Evolutionary conservation across 2,888 invertebrate genomes (phyloP).

Genomic region (Amiota mariae): DNA sequence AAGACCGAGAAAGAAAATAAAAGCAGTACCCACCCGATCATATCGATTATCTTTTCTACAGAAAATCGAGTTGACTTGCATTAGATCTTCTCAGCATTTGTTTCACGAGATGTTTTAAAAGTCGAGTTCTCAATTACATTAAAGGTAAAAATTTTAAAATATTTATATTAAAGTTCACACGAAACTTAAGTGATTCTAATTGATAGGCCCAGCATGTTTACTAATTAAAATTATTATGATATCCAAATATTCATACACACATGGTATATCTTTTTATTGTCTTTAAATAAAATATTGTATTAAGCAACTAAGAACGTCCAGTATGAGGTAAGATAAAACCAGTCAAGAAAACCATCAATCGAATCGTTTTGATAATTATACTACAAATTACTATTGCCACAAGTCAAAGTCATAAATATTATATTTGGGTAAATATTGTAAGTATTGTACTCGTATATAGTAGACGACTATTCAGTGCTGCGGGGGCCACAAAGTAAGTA

Average conservation of each 20-base stretch:
- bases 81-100: too few relatives aligned
- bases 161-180: background rate
- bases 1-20: too few relatives aligned
- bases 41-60: too few relatives aligned
- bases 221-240: conserved; percentile 34
- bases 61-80: too few relatives aligned
- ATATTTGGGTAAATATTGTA: conserved; percentile 5
- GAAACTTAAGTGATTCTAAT: conserved; percentile 33
- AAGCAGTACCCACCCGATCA: too few relatives aligned
- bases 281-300: background rate
- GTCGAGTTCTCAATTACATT: too few relatives aligned
- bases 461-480: background rate
- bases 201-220: conserved; percentile 26
- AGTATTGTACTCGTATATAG: too few relatives aligned
- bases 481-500: conserved; percentile 7
- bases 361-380: conserved; percentile 56
- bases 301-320: background rate
- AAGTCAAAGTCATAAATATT: conserved; percentile 56
- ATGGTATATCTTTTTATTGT: background rate
- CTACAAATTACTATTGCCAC: conserved; percentile 59
- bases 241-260: too few relatives aligned
- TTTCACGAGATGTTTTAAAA: too few relatives aligned
- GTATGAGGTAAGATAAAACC: conserved; percentile 7
- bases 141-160: too few relatives aligned
- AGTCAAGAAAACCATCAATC: conserved; percentile 39